Evolutionary conservation across 1,140 invertebrate genomes (phyloP), one percentile per base, ranked within the genome.

Genomic region (Procambarus clarkii): DNA sequence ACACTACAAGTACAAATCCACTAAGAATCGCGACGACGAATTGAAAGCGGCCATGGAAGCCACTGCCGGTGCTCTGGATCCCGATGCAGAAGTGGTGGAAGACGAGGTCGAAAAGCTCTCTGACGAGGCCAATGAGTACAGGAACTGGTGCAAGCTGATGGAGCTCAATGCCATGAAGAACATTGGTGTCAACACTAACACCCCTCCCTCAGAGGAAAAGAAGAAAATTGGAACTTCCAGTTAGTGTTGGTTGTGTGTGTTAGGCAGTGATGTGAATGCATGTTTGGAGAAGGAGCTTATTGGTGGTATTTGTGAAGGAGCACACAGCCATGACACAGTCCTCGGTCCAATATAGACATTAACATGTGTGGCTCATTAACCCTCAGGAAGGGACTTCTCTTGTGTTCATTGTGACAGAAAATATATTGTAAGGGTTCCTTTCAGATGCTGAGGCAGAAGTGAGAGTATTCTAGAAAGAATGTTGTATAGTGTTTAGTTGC

Each of bases 91-190:
- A 54, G 84, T 74, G 45, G 80, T 88, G 48, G 89, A 91, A 21
- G 91, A 91, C 24, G 92, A 93, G 44, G 82, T 69, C 9, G 91
- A 92, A 71, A 92, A 93, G 88, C 91, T 92, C 21, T 93, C 92
- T 50, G 87, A 93, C 71, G 92, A 93, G 81, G 92, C 92, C 58
- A 93, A 92, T 60, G 92, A 93, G 74, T 93, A 93, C 79, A 88
- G 92, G 77, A 93, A 92, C 90, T 93, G 92, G 92, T 93, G 92
- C 50, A 93, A 93, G 84, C 91, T 93, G 44, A 93, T 93, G 92
- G 92, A 93, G 78, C 88, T 93, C 48, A 93, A 93, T 86, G 92
- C 92, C 54, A 90, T 93, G 90, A 93, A 93, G 80, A 93, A 93
- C 71, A 91, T 93, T 86, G 90, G 90, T 69, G 77, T 74, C 83